Base-by-base conservation (phyloP, 37 sponge, comb jelly and placozoan genomes). In the Geodia barretti region DNA sequence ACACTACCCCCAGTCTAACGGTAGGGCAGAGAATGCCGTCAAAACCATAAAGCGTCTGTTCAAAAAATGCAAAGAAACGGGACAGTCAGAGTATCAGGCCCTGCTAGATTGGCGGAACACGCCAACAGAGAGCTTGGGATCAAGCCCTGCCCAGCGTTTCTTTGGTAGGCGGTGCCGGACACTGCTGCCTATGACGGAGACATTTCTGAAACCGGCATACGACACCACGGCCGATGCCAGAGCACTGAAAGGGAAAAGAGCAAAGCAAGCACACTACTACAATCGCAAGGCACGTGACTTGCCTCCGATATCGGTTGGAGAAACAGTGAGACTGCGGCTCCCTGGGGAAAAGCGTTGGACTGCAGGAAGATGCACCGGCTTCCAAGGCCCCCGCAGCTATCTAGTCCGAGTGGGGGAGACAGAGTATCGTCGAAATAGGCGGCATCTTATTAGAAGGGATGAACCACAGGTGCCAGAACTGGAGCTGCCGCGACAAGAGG, bases 21-120 rank as follows among this genome's bases (percentile, higher is more conserved):
- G 87, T 19, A 86, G 79, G 34, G 87, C 74, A 5, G 75, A 86
- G 54, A 74, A 79, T 79, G 80, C 87, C 1, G 87, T 86, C 26
- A 79, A 86, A 59, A 85, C 73, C 3, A 64, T 85, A 23, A 77
- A 85, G 62, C 62, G 78, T 39, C 58, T 77, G 42, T 73, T 86
- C 31, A 64, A 17, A 28, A 86, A 79, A 60, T 72, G 83, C 47
- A 32, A 34, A n/a, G 72, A 70, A 60, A 30, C 81, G 2, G 37
- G 72, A 26, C 33, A 42, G 28, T 84, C 78, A 31, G 79, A 86
- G 30, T 86, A 71, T 39, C 64, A 61, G 25, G 87, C 87, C 23
- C 41, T 86, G 37, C 66, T 86, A 0, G 87, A 86, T 21, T 86
- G 79, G 74, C 35, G 80, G 40, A 79, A 79, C 33, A 77, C 85